Percentiles rank a stretch among this genome's conserved stretches.
phyloP scores from a whole-genome alignment of 2,797 vertebrate genomes.

The Neostethus bicornis region DNA sequence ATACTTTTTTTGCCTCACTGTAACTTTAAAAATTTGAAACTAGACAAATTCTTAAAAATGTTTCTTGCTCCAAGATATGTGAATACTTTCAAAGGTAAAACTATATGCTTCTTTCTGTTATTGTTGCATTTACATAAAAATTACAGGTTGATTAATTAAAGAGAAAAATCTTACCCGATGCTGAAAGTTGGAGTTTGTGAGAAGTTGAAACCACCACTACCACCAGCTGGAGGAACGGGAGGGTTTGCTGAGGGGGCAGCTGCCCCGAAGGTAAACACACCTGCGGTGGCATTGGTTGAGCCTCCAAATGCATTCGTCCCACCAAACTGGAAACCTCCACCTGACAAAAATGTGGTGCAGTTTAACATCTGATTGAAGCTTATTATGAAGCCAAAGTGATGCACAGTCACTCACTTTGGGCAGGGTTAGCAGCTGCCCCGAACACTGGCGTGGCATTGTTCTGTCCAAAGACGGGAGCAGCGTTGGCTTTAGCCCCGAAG shows the following conservation, averaged over 20 bases:
- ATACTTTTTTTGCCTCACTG: too few species aligned
- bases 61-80: too few species aligned
- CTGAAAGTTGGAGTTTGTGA: slow-evolving; percentile 80
- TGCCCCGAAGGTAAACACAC: slow-evolving; percentile 89
- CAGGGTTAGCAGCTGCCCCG: slow-evolving; percentile 74
- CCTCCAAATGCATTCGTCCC: slow-evolving; percentile 84
- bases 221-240: slow-evolving; percentile 74
- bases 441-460: slow-evolving; percentile 82
- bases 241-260: slow-evolving; percentile 78
- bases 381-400: not conserved
- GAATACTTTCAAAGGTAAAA: not conserved
- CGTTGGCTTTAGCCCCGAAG: slow-evolving; percentile 86
- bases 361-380: not conserved
- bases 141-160: not conserved
- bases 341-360: slow-evolving; percentile 54
- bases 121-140: not conserved
- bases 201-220: slow-evolving; percentile 82
- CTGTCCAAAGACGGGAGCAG: slow-evolving; percentile 86
- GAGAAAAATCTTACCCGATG: slow-evolving; percentile 82
- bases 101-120: not conserved
- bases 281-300: slow-evolving; percentile 69
- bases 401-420: slow-evolving; percentile 61
- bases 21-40: too few species aligned
- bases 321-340: slow-evolving; percentile 89
- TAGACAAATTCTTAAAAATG: too few species aligned